These are phyloP conservation scores for Anas capensis DNA, from an alignment of 2,797 vertebrate species.

Conservation along the genomic window DNA sequence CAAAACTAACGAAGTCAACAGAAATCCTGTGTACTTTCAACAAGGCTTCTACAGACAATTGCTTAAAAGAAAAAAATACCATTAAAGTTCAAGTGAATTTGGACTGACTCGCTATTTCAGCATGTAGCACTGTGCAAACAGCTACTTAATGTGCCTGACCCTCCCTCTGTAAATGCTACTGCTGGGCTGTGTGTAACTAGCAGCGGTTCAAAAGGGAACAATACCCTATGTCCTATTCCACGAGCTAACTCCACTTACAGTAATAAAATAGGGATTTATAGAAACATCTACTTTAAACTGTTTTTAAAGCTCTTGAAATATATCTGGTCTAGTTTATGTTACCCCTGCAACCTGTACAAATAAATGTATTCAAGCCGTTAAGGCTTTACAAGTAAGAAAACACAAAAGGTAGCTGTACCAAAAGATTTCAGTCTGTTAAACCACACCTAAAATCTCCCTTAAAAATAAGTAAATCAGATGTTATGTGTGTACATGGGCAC, in stretches of 20 bases:
- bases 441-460: not conserved
- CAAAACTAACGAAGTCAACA: not conserved
- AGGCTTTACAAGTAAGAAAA: not conserved
- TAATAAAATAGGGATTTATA: constrained; percentile 56
- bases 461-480: not conserved
- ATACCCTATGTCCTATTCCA: not conserved
- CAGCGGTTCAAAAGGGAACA: constrained; percentile 34
- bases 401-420: not conserved
- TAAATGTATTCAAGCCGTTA: not conserved
- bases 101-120: constrained; percentile 27
- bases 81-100: constrained; percentile 59
- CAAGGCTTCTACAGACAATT: constrained; percentile 1
- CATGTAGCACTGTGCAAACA: constrained; percentile 9
- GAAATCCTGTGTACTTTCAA: constrained; percentile 26
- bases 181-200: not conserved
- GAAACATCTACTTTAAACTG: constrained; percentile 49
- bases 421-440: not conserved
- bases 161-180: constrained; percentile 49
- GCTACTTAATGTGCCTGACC: not conserved
- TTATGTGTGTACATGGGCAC: not conserved
- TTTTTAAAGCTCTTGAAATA: constrained; percentile 24
- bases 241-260: constrained; percentile 5
- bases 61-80: constrained; percentile 19
- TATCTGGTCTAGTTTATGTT: constrained; percentile 4
- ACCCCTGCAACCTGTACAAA: not conserved